phyloP scores from a whole-genome alignment of 2,888 invertebrate species.

The Scaptodrosophila latifasciaeformis region DNA sequence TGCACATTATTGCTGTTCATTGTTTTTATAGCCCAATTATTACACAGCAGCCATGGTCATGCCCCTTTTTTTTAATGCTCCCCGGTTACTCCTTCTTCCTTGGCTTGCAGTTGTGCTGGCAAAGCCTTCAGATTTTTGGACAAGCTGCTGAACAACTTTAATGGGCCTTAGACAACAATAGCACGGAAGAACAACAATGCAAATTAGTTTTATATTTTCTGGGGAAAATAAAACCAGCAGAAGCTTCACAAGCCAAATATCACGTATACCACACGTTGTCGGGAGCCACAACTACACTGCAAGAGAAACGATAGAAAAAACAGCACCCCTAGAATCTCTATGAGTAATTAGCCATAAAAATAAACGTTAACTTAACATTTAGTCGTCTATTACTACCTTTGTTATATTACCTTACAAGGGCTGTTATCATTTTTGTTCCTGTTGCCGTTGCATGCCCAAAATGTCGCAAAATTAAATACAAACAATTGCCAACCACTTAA shows the following conservation, averaged over 20 bases:
- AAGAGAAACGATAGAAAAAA: neutral
- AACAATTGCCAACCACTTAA: constrained; percentile 52
- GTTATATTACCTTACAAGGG: no score
- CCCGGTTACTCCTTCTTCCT: no score
- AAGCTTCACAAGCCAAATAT: no score
- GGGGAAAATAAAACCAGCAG: no score
- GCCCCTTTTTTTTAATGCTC: neutral
- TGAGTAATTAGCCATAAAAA: constrained; percentile 46
- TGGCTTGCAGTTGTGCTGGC: neutral
- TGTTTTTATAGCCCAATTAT: constrained; percentile 62
- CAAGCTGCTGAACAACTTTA: neutral
- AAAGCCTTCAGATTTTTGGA: neutral
- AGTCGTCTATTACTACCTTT: constrained; percentile 27
- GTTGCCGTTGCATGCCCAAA: constrained; percentile 28
- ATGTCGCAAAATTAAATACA: constrained; percentile 42
- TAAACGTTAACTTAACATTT: constrained; percentile 39
- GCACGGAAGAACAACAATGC: no score
- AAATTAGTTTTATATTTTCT: constrained; percentile 33
- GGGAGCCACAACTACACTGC: no score
- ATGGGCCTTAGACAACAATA: no score
- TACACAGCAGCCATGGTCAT: constrained; percentile 10
- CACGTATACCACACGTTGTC: constrained; percentile 49
- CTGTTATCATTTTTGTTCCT: constrained; percentile 16
- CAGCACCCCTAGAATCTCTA: constrained; percentile 20
- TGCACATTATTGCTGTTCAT: constrained; percentile 62